Conservation (phyloP, 2,888 invertebrate genomes). For the Dryadula phaetusa region DNA sequence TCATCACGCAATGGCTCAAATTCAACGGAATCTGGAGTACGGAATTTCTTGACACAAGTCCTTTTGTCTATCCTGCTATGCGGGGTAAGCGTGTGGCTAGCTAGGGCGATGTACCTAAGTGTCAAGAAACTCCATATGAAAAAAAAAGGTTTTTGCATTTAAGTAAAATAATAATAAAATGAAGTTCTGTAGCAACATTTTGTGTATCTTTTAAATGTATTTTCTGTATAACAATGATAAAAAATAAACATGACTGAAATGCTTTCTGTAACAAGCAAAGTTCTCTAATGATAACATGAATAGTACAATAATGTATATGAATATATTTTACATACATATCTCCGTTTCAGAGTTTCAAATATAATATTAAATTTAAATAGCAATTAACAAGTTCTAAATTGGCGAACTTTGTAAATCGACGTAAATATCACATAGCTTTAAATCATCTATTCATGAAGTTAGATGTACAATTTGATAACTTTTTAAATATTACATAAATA, state of each 20-base stretch:
- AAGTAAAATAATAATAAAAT: too few species aligned
- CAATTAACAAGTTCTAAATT: constrained; percentile 21
- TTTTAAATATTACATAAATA: background rate
- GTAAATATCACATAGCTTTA: constrained; percentile 8
- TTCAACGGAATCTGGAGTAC: too few species aligned
- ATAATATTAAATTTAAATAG: constrained; percentile 21
- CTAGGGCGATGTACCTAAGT: too few species aligned
- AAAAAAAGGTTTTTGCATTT: too few species aligned
- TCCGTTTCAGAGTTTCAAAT: background rate
- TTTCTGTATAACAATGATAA: too few species aligned
- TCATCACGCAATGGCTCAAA: too few species aligned
- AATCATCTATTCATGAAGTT: constrained; percentile 19
- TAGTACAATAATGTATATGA: background rate
- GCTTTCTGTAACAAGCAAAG: background rate
- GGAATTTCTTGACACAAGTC: too few species aligned
- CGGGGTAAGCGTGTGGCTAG: too few species aligned
- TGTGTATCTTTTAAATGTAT: too few species aligned
- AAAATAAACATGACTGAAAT: background rate
- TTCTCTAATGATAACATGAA: background rate
- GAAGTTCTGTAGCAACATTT: too few species aligned
- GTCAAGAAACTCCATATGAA: too few species aligned
- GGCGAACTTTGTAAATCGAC: constrained; percentile 2
- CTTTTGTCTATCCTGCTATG: too few species aligned
- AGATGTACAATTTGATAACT: background rate
- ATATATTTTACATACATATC: background rate